These are phyloP conservation scores for Platysternon megacephalum DNA, from an alignment of 2,113 vertebrate species.

Conservation along the genomic window DNA sequence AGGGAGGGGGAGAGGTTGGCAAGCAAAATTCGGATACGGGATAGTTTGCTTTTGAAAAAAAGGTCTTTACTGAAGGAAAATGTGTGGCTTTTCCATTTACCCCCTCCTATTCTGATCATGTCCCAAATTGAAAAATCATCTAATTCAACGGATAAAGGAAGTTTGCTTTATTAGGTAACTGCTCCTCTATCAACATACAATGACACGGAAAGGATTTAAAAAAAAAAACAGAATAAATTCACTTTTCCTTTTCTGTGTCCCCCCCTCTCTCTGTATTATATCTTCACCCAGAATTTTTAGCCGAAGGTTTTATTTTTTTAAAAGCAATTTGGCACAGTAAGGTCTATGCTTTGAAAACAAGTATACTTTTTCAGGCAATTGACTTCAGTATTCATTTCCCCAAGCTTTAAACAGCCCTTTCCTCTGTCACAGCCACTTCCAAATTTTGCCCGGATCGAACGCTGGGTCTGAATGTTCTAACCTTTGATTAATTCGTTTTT, in stretches of 20 bases:
- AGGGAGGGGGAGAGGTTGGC: no score
- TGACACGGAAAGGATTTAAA: background rate
- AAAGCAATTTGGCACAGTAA: background rate
- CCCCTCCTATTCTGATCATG: background rate
- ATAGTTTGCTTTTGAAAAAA: accelerated
- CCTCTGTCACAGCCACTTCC: background rate
- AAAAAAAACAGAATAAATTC: background rate
- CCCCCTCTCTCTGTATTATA: background rate
- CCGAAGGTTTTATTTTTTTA: background rate
- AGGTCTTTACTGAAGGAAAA: background rate
- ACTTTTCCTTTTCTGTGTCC: background rate
- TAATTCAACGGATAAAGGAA: no score
- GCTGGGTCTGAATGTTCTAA: no score
- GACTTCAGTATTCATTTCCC: background rate
- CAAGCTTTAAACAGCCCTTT: background rate
- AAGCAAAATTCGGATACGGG: background rate
- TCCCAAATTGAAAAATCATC: background rate
- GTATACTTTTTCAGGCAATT: no score
- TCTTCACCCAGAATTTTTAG: background rate
- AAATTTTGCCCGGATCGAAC: background rate
- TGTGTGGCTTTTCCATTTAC: background rate
- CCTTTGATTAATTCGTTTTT: background rate
- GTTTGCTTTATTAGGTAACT: background rate
- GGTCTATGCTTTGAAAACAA: background rate
- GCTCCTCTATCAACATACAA: background rate